Conservation (phyloP, 2,113 vertebrate genomes). For the Cephalopterus ornatus region DNA sequence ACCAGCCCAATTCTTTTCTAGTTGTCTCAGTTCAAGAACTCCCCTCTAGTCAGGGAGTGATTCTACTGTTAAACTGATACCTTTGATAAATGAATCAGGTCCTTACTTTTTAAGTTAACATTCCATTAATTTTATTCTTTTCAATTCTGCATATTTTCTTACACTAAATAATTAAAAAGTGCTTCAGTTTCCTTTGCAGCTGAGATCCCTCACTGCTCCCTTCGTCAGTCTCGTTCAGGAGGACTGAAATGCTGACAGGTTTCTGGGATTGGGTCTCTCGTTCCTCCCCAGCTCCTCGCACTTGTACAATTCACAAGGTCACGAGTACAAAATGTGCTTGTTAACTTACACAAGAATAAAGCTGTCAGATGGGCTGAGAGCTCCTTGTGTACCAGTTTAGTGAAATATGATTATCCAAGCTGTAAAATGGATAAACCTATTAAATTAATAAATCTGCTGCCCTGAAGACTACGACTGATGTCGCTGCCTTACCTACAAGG, state of each 20-base stretch:
- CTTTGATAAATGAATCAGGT: not conserved
- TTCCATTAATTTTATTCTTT: not conserved
- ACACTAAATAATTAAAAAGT: not conserved
- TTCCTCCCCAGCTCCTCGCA: slow-evolving; percentile 38
- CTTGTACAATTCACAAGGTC: slow-evolving; percentile 65
- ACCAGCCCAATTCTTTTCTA: not conserved
- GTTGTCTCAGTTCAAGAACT: not conserved
- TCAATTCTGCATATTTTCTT: not conserved
- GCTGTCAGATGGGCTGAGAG: slow-evolving; percentile 65
- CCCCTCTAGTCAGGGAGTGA: not conserved
- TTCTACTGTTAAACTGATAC: not conserved
- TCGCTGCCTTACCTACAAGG: slow-evolving; percentile 30
- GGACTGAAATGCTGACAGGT: slow-evolving; percentile 29
- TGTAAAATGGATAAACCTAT: slow-evolving; percentile 45
- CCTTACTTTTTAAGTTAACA: not conserved
- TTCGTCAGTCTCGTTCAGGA: not conserved
- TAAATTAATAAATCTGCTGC: slow-evolving; percentile 42
- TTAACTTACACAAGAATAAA: slow-evolving; percentile 68
- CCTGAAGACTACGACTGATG: not conserved
- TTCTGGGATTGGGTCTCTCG: slow-evolving; percentile 48
- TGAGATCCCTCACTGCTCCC: slow-evolving; percentile 1
- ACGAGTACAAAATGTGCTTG: slow-evolving; percentile 60
- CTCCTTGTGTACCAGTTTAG: slow-evolving; percentile 62
- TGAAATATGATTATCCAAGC: slow-evolving; percentile 69
- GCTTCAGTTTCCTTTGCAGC: not conserved